Evolutionary conservation across 2,113 vertebrate genomes (phyloP), one percentile per base, ranked within the genome.

Genomic region (Campylomormyrus numenius): DNA sequence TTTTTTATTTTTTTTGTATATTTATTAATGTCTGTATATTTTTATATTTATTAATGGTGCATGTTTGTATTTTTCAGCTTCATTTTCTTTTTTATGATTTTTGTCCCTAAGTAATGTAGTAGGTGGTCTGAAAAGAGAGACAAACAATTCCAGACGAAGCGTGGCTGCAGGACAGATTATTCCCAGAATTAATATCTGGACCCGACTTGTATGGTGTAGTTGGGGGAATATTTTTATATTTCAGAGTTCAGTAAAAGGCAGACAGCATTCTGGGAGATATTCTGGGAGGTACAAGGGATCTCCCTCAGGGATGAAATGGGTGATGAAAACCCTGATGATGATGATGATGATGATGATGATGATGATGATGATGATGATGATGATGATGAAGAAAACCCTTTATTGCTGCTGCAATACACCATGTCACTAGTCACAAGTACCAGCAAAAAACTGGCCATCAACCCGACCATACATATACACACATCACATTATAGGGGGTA

Each of bases 151-250:
- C 21, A 45, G 45, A 19, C 21, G 17, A 48, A 46, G 21, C 0
- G 21, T 49, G 45, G 42, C 24, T n/a, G 39, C 21, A 85, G 83
- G 48, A 49, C 39, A 46, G 46, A 85, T 85, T 85, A 42, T 49
- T 49, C 83, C 46, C 45, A 49, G 45, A 85, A 48, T 85, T 45
- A 19, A 42, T 39, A 80, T 80, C 74, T 19, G 35, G 42, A 85
- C 39, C 45, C 7, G n/a, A 87, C 85, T n/a, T 50, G 85, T 13
- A 24, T 11, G 84, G 46, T 39, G 19, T 45, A 49, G 19, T 27
- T 24, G 77, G 90, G 90, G 80, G 92, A 94, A 93, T 87, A 89
- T 83, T 74, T 74, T 35, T 35, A 74, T 62, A 62, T 62, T 62
- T 62, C 24, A 62, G 56, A 90, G 90, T 53, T 50, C 27, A 31